Percentiles rank a stretch among this genome's conserved stretches.
Evolutionary conservation across 2,888 invertebrate species (phyloP).

Genomic region (Panopea generosa): DNA sequence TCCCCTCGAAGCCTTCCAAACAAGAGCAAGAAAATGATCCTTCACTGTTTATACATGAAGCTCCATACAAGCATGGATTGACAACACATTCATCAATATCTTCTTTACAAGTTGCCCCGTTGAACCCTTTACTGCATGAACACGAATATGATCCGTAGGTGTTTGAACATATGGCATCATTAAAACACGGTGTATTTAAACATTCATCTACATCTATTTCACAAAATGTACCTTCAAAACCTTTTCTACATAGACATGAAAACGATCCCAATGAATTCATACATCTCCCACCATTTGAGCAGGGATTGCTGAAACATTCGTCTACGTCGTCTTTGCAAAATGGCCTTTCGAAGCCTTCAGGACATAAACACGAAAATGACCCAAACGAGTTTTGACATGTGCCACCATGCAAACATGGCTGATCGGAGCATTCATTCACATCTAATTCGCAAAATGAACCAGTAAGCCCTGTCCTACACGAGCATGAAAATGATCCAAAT

Average conservation of each 20-base stretch:
- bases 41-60: neutral
- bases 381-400: conserved; percentile 3
- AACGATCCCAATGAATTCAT: neutral
- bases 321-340: neutral
- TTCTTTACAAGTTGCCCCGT: neutral
- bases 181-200: neutral
- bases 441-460: too few species aligned
- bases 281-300: neutral
- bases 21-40: too few species aligned
- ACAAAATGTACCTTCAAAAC: neutral
- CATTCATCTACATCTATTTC: conserved; percentile 3
- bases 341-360: neutral
- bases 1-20: too few species aligned
- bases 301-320: neutral
- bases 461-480: too few species aligned
- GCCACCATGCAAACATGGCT: neutral
- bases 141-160: neutral
- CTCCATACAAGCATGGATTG: neutral
- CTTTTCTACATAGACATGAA: neutral
- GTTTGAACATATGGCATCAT: neutral
- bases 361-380: neutral
- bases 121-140: neutral
- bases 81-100: neutral
- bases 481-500: too few species aligned
- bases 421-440: too few species aligned